These are phyloP conservation scores for Mycteria americana DNA, from an alignment of 2,797 vertebrate species.

Conservation along the genomic window DNA sequence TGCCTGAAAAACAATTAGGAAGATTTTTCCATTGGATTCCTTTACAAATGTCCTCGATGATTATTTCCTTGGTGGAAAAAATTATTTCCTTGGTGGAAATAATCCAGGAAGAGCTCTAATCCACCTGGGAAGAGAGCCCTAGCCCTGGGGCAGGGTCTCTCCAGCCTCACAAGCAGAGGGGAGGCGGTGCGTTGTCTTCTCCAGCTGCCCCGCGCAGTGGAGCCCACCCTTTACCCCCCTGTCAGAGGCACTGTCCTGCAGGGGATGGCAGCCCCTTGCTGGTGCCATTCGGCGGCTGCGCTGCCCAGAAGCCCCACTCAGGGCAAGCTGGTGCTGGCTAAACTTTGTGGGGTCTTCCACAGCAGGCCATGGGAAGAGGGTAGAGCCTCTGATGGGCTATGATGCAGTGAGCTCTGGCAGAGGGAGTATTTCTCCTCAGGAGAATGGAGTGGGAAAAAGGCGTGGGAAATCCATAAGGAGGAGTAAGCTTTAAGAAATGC, in stretches of 20 bases:
- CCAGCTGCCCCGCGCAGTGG: rapidly evolving
- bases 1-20: neutral
- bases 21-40: neutral
- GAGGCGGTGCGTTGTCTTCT: neutral
- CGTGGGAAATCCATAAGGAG: neutral
- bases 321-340: neutral
- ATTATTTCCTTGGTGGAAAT: neutral
- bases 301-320: neutral
- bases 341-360: neutral
- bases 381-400: neutral
- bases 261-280: neutral
- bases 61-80: neutral
- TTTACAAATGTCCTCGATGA: neutral
- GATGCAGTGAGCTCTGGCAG: neutral
- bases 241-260: neutral
- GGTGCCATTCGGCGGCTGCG: neutral
- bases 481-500: neutral
- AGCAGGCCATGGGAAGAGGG: neutral
- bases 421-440: neutral
- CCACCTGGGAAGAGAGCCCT: neutral
- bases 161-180: neutral
- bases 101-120: neutral
- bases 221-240: neutral
- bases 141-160: neutral
- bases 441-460: neutral